A percentile compares a stretch with the other conserved stretches of the same genome.
Evolutionary conservation across 2,888 invertebrate genomes (phyloP).

Genomic region (Cephalotes varians): DNA sequence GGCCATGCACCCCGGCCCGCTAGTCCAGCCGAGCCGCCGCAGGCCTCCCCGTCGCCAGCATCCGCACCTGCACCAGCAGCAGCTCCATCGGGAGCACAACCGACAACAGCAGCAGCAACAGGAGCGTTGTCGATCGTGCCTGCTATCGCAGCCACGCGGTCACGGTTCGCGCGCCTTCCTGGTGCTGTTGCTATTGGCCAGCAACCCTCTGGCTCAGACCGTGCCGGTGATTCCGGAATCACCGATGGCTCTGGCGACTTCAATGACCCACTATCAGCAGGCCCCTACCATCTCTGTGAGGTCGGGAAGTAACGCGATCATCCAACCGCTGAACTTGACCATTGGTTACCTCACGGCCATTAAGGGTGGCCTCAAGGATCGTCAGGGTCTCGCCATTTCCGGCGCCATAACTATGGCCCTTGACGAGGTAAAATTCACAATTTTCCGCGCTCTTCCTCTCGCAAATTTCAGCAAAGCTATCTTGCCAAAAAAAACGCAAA

Average conservation of each 20-base stretch:
- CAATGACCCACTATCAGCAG: conserved; percentile 40
- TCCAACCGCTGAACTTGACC: conserved; percentile 87
- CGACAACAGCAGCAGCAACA: conserved; percentile 70
- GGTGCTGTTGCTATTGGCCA: conserved; percentile 89
- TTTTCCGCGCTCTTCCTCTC: not conserved
- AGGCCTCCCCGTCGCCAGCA: conserved; percentile 85
- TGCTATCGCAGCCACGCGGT: conserved; percentile 89
- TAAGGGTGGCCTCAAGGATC: conserved; percentile 91
- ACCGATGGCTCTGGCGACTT: conserved; percentile 59
- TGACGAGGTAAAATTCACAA: conserved; percentile 88
- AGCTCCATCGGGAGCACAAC: conserved; percentile 69
- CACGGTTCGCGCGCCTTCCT: conserved; percentile 86
- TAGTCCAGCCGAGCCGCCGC: conserved; percentile 86
- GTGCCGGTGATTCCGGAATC: conserved; percentile 75
- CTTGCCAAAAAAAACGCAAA: not conserved
- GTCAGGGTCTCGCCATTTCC: conserved; percentile 95
- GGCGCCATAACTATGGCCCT: conserved; percentile 97
- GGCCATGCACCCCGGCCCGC: conserved; percentile 89
- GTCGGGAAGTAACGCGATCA: conserved; percentile 39
- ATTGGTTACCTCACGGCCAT: conserved; percentile 95
- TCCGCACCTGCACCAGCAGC: conserved; percentile 86
- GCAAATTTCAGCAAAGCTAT: not conserved
- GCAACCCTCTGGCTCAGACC: conserved; percentile 73
- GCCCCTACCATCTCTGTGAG: conserved; percentile 50
- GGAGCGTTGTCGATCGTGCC: conserved; percentile 73